Conservation (phyloP, 2,113 vertebrate genomes). For the Podilymbus podiceps region DNA sequence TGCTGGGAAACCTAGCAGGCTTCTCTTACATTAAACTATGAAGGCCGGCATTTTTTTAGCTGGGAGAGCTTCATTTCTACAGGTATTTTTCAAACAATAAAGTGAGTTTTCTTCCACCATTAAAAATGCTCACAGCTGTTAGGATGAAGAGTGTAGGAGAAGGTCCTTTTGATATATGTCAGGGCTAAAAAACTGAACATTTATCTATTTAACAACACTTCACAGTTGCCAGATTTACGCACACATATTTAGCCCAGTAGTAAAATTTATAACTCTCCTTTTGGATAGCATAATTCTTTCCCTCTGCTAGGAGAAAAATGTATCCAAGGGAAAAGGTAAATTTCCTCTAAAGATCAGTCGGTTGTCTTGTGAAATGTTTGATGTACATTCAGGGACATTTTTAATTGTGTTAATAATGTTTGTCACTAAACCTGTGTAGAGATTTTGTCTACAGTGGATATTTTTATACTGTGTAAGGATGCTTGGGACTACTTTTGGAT, state of each 20-base stretch:
- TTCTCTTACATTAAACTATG: neutral
- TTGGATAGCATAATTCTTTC: constrained; percentile 25
- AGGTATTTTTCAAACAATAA: constrained; percentile 14
- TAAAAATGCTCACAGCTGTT: neutral
- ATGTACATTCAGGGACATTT: neutral
- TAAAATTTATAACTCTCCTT: constrained; percentile 44
- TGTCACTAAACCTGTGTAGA: neutral
- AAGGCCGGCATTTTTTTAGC: neutral
- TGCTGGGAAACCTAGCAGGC: neutral
- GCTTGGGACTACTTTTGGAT: neutral
- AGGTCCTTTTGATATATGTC: neutral
- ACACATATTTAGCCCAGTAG: neutral
- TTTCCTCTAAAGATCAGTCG: neutral
- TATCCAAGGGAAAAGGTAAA: neutral
- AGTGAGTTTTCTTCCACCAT: neutral
- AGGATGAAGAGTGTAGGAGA: neutral
- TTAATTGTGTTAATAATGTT: neutral
- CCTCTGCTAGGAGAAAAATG: neutral
- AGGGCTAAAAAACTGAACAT: neutral
- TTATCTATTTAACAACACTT: constrained; percentile 53
- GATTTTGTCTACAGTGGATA: neutral
- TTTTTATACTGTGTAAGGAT: neutral
- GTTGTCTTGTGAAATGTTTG: neutral
- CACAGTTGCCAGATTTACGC: constrained; percentile 24
- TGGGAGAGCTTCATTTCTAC: neutral